phyloP scores from a whole-genome alignment of 92 coral and sea anemone species.

The Desmophyllum pertusum region DNA sequence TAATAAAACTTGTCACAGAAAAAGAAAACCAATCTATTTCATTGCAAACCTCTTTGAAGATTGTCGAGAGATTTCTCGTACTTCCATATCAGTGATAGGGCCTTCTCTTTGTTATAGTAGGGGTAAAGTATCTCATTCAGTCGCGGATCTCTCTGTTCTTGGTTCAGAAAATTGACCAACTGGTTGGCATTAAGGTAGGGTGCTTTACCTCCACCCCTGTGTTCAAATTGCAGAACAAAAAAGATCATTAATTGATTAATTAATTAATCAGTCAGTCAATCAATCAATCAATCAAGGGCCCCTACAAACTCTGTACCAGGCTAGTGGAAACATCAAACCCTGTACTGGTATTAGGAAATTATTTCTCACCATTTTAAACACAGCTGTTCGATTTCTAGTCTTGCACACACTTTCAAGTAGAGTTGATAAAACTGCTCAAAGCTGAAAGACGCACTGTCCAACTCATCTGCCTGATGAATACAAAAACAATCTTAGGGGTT shows the following conservation, averaged over 20 bases:
- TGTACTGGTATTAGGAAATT: background rate
- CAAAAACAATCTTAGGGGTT: too few species aligned
- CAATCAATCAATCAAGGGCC: too few species aligned
- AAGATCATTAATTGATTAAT: too few species aligned
- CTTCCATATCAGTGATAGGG: slow-evolving; percentile 84
- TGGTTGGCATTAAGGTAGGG: slow-evolving; percentile 80
- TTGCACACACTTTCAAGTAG: slow-evolving; percentile 90
- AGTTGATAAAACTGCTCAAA: slow-evolving; percentile 95
- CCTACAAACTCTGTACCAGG: too few species aligned
- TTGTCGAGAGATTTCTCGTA: slow-evolving; percentile 88
- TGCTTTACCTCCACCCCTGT: slow-evolving; percentile 96
- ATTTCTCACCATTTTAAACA: slow-evolving; percentile 83
- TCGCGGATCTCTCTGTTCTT: slow-evolving; percentile 97
- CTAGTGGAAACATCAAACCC: background rate
- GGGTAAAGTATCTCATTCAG: slow-evolving; percentile 95
- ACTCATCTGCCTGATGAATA: slow-evolving; percentile 76
- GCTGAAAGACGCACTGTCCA: slow-evolving; percentile 64
- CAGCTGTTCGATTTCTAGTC: slow-evolving; percentile 89
- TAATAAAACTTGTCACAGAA: too few species aligned
- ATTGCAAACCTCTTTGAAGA: slow-evolving; percentile 83
- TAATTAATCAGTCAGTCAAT: background rate
- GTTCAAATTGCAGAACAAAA: background rate
- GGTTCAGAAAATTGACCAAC: slow-evolving; percentile 88
- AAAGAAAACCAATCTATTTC: too few species aligned
- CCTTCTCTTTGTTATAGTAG: slow-evolving; percentile 84